A percentile compares a stretch with the other conserved stretches of the same genome.
Evolutionary conservation across 2,888 invertebrate genomes (phyloP).

Genomic region (Craniophora ligustri): DNA sequence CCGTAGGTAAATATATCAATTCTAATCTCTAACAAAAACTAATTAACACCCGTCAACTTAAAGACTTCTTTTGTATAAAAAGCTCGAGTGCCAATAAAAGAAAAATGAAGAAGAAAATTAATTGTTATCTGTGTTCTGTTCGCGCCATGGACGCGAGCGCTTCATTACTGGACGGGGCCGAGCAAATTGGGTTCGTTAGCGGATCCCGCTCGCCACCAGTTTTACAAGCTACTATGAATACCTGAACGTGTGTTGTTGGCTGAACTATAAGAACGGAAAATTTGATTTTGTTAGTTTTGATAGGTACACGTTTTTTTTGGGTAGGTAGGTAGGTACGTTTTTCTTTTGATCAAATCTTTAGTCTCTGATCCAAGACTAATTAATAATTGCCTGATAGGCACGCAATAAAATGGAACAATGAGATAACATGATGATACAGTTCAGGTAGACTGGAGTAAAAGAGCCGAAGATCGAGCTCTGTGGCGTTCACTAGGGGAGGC

Average conservation of each 20-base stretch:
- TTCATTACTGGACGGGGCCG: constrained; percentile 62
- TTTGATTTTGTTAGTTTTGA: not conserved
- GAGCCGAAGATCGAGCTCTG: too few relatives aligned
- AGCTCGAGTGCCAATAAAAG: constrained; percentile 56
- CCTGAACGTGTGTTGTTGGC: constrained; percentile 20
- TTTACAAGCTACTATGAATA: constrained; percentile 38
- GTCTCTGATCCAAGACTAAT: too few relatives aligned
- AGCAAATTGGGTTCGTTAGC: constrained; percentile 76
- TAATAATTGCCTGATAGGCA: too few relatives aligned
- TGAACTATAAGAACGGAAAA: constrained; percentile 13
- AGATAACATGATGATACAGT: too few relatives aligned
- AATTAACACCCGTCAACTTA: constrained; percentile 15
- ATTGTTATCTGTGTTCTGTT: constrained; percentile 55
- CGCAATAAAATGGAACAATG: too few relatives aligned
- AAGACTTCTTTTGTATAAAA: constrained; percentile 15
- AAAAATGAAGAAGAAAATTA: constrained; percentile 60
- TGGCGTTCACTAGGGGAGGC: too few relatives aligned
- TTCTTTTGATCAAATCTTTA: too few relatives aligned
- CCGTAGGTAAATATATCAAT: too few relatives aligned
- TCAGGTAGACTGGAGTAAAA: too few relatives aligned
- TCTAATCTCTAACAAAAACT: too few relatives aligned
- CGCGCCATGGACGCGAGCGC: constrained; percentile 49
- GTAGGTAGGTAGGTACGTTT: too few relatives aligned
- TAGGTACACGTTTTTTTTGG: too few relatives aligned
- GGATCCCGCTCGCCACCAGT: constrained; percentile 48